Conservation (phyloP, 1,140 invertebrate species). For the Pogonus chalceus region DNA sequence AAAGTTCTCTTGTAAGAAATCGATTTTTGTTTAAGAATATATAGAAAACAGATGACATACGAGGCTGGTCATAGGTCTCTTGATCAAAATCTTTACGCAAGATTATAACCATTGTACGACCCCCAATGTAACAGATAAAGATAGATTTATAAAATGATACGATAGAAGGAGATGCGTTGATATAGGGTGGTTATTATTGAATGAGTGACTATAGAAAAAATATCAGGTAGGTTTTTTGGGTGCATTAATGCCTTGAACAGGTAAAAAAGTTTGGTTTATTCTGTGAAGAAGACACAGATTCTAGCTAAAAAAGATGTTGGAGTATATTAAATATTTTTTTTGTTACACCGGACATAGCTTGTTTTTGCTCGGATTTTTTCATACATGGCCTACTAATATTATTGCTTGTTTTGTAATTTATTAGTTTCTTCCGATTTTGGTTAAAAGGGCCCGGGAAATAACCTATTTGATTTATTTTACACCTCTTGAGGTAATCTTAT, state of each 20-base stretch:
- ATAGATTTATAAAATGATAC: background rate
- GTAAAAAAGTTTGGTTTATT: background rate
- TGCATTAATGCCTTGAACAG: background rate
- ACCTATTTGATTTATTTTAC: too few species aligned
- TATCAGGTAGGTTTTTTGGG: background rate
- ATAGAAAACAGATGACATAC: background rate
- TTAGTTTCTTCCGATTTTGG: background rate
- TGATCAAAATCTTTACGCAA: background rate
- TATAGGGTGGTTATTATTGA: background rate
- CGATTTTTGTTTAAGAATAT: too few species aligned
- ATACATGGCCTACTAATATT: background rate
- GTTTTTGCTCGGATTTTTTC: background rate
- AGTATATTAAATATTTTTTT: background rate
- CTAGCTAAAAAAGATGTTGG: background rate
- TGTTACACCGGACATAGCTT: background rate
- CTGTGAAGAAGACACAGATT: background rate
- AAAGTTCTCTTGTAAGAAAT: too few species aligned
- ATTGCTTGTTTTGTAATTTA: background rate
- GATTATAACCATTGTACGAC: background rate
- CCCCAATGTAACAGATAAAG: background rate
- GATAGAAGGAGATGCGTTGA: background rate
- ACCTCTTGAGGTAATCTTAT: too few species aligned
- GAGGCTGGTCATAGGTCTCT: background rate
- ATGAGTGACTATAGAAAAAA: background rate
- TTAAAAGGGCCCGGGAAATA: background rate